phyloP scores from a whole-genome alignment of 2,797 vertebrate genomes.

The Podarcis lilfordi region DNA sequence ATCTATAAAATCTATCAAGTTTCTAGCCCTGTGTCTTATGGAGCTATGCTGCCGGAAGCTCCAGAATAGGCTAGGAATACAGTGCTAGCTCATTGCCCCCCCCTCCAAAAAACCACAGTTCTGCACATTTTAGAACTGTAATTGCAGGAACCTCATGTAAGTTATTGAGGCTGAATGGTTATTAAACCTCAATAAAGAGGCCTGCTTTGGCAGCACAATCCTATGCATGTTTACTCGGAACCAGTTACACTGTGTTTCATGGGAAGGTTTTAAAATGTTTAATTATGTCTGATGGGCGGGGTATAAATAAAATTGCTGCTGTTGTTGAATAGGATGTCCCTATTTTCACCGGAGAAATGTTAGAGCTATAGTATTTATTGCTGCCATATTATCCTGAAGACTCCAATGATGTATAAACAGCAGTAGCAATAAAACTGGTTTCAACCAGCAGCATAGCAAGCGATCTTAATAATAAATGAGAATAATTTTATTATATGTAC shows the following conservation, averaged over 20 bases:
- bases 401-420: not conserved
- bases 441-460: not conserved
- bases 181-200: too few relatives aligned
- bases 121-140: too few relatives aligned
- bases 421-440: not conserved
- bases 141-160: too few relatives aligned
- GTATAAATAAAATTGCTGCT: too few relatives aligned
- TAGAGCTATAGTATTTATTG: not conserved
- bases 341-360: too few relatives aligned
- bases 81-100: not conserved
- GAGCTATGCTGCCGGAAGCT: not conserved
- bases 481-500: too few relatives aligned
- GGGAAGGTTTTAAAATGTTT: not conserved
- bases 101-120: too few relatives aligned
- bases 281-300: too few relatives aligned
- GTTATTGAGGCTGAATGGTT: too few relatives aligned
- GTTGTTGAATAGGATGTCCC: too few relatives aligned
- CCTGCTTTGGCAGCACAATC: not conserved
- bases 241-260: not conserved
- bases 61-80: not conserved
- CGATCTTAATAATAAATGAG: not conserved
- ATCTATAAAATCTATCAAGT: not conserved
- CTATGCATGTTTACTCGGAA: not conserved
- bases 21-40: not conserved
- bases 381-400: not conserved